Conservation (phyloP, 2,797 vertebrate species). For the Parauchenoglanis punctatus region DNA sequence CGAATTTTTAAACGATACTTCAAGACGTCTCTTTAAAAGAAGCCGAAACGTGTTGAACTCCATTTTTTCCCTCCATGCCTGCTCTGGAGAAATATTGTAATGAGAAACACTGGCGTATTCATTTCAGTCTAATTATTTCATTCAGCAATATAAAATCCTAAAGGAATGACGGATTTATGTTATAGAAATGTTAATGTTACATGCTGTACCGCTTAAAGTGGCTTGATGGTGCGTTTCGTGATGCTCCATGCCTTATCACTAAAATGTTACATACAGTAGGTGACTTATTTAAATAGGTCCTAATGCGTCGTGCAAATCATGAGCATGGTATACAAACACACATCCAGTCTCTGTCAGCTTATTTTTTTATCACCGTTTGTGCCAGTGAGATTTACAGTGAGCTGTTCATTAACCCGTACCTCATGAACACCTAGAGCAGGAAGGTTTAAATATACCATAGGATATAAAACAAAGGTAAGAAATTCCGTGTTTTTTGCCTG, state of each 20-base stretch:
- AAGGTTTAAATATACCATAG: neutral
- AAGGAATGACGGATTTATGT: neutral
- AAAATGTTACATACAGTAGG: neutral
- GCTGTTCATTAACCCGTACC: neutral
- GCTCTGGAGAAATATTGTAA: neutral
- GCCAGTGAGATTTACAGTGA: neutral
- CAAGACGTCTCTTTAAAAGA: neutral
- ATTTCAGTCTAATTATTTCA: neutral
- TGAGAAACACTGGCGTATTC: neutral
- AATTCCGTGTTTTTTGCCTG: neutral
- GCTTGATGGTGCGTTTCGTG: neutral
- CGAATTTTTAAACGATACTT: neutral
- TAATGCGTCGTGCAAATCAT: too few relatives aligned
- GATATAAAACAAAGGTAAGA: neutral
- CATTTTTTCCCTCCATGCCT: neutral
- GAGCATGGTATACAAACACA: neutral
- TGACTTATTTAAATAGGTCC: too few relatives aligned
- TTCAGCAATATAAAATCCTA: neutral
- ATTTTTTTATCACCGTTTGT: neutral
- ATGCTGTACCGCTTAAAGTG: neutral
- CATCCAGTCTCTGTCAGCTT: neutral
- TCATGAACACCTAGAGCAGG: neutral
- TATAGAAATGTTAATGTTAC: neutral
- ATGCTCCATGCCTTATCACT: neutral
- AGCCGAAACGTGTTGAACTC: neutral